Percentiles rank a stretch among this genome's conserved stretches.
These are phyloP conservation scores for Labeo catla DNA, from an alignment of 2,113 vertebrate species.

Conservation along the genomic window DNA sequence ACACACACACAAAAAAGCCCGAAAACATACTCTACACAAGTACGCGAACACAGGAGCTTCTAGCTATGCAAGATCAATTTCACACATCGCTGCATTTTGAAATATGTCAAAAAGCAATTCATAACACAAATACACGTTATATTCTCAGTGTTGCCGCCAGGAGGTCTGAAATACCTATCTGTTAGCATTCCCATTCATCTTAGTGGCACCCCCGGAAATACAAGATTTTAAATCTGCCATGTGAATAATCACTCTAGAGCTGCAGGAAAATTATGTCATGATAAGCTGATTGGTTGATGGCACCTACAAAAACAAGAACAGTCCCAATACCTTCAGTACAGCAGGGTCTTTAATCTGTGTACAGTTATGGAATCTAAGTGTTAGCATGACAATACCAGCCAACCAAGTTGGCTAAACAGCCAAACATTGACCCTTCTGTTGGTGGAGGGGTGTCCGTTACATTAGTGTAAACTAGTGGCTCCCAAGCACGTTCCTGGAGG, in stretches of 20 bases:
- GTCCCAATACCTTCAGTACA: neutral
- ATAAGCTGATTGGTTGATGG: neutral
- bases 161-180: neutral
- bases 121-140: neutral
- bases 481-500: too few relatives aligned
- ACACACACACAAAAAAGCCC: neutral
- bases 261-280: neutral
- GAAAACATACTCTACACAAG: neutral
- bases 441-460: neutral
- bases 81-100: neutral
- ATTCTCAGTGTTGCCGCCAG: neutral
- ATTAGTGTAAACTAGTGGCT: too few relatives aligned
- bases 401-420: neutral
- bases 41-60: neutral
- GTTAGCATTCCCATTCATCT: neutral
- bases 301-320: neutral
- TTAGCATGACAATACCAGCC: too few relatives aligned
- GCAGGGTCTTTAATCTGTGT: too few relatives aligned
- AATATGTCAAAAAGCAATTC: neutral
- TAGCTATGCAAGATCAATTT: neutral
- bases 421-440: neutral
- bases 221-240: neutral
- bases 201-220: neutral
- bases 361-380: too few relatives aligned
- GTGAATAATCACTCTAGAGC: neutral